Percentiles rank a stretch among this genome's conserved stretches.
Evolutionary conservation across 2,888 invertebrate genomes (phyloP).

Genomic region (Malthinus seriepunctatus): DNA sequence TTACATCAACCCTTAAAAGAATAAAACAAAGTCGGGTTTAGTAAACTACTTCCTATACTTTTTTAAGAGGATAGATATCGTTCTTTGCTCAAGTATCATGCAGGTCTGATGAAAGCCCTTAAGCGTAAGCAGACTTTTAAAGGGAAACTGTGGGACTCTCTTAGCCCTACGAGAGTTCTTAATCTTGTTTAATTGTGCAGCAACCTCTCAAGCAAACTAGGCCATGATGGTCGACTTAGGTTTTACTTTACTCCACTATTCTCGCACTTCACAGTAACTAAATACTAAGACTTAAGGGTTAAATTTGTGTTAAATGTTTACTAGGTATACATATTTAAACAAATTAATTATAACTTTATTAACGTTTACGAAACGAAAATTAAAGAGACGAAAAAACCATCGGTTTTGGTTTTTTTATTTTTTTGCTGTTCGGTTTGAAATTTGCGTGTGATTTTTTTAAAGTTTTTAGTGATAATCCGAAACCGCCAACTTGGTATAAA

Average conservation of each 20-base stretch:
- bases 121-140: conserved; percentile 27
- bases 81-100: conserved; percentile 19
- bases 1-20: conserved; percentile 8
- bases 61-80: conserved; percentile 20
- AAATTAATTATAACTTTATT: too few species aligned
- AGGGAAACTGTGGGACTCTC: conserved; percentile 35
- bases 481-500: too few species aligned
- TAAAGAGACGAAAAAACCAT: too few species aligned
- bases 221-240: conserved; percentile 29
- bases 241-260: conserved; percentile 19
- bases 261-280: conserved; percentile 12
- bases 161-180: conserved; percentile 42
- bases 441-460: too few species aligned
- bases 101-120: conserved; percentile 28
- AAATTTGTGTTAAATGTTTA: conserved; percentile 15
- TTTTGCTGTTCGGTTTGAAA: too few species aligned
- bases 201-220: conserved; percentile 36
- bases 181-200: conserved; percentile 46
- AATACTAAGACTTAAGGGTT: conserved; percentile 14
- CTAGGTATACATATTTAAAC: too few species aligned
- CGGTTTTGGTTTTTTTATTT: too few species aligned
- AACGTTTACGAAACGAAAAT: too few species aligned
- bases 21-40: conserved; percentile 15
- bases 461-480: too few species aligned
- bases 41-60: conserved; percentile 20